Evolutionary conservation across 2,797 vertebrate species (phyloP).

Genomic region (Adrianichthys oophorus): DNA sequence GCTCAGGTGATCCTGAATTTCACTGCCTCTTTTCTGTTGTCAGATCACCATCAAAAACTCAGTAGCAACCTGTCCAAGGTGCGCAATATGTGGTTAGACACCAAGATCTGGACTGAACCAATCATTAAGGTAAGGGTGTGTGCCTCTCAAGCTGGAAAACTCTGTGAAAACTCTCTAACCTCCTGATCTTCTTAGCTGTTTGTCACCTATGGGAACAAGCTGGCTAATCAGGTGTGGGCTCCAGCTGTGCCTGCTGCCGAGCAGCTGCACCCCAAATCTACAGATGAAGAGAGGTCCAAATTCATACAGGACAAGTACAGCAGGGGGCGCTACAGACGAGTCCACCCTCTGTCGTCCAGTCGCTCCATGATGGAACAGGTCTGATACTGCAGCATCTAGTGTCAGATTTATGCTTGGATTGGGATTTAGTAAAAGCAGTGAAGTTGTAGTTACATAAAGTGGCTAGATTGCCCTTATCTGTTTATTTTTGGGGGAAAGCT

Average conservation of each 20-base stretch:
- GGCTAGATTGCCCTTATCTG: no score
- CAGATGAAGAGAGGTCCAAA: conserved; percentile 55
- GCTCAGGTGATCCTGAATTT: no score
- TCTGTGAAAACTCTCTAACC: not conserved
- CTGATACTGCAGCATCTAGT: not conserved
- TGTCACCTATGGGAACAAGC: conserved; percentile 68
- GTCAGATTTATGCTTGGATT: no score
- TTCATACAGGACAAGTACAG: conserved; percentile 77
- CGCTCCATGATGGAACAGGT: conserved; percentile 72
- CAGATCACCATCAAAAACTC: conserved; percentile 73
- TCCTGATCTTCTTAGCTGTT: conserved; percentile 66
- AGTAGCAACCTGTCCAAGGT: conserved; percentile 74
- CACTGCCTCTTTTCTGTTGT: not conserved
- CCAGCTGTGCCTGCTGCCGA: conserved; percentile 61
- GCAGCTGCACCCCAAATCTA: conserved; percentile 62
- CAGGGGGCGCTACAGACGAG: conserved; percentile 69
- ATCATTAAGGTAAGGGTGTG: conserved; percentile 70
- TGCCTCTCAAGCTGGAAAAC: no score
- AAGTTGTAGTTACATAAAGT: no score
- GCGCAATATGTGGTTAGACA: conserved; percentile 78
- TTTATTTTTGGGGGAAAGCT: no score
- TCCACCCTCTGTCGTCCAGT: conserved; percentile 67
- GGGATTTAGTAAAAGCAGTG: no score
- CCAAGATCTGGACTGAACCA: conserved; percentile 79
- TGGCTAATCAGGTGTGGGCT: conserved; percentile 76